These are phyloP conservation scores for Meta bourneti DNA, from an alignment of 2,888 invertebrate genomes.

Conservation along the genomic window DNA sequence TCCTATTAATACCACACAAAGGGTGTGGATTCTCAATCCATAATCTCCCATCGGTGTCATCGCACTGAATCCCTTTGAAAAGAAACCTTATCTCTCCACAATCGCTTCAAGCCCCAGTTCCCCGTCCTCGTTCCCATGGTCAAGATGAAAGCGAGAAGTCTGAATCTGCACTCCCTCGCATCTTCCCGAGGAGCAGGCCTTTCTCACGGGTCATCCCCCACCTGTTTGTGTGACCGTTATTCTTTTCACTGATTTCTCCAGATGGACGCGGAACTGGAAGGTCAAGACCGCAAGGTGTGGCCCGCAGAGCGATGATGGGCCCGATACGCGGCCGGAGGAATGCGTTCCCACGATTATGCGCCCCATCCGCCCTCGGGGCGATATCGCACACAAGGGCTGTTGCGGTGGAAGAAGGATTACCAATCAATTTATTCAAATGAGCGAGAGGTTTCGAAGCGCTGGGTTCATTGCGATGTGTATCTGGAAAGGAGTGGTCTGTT, in stretches of 20 bases:
- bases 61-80: not conserved
- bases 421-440: not conserved
- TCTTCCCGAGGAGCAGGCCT: constrained; percentile 31
- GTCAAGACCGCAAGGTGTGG: constrained; percentile 50
- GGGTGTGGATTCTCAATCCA: not conserved
- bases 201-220: constrained; percentile 58
- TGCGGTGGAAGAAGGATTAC: not conserved
- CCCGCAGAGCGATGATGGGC: constrained; percentile 23
- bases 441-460: not conserved
- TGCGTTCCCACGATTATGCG: constrained; percentile 42
- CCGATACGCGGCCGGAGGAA: constrained; percentile 25
- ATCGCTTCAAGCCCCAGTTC: not conserved
- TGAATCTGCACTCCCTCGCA: constrained; percentile 13
- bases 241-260: not conserved
- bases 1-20: not conserved
- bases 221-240: constrained; percentile 45
- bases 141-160: constrained; percentile 5
- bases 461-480: no score
- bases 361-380: constrained; percentile 14
- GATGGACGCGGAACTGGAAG: constrained; percentile 37
- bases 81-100: not conserved
- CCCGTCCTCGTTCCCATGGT: constrained; percentile 40
- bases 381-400: not conserved
- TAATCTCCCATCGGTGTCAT: not conserved
- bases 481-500: no score